Base-by-base conservation (phyloP, 2,797 vertebrate genomes). In the Enteromius afrohamiltoni region DNA sequence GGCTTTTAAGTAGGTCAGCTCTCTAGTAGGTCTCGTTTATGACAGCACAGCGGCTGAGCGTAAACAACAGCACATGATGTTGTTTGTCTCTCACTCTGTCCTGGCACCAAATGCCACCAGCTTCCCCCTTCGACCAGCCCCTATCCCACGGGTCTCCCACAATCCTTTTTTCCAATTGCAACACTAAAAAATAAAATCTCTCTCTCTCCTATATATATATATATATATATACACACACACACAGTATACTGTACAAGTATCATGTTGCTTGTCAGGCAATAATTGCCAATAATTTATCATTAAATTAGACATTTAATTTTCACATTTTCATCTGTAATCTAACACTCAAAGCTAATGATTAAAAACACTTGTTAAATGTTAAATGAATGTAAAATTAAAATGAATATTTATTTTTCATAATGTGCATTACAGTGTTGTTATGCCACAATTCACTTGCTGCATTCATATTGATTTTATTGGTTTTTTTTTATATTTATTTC, bases 11-110 rank as follows among this genome's bases (percentile, higher is more conserved):
- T 92, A 95, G 96, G 96, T 95, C 94, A 95, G 94, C 94, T 92
- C 88, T 11, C 65, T 60, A 62, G 82, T 83, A 83, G 81, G 47
- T 83, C 81, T 92, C 94, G 93, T 90, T 91, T 89, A 87, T 85
- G 94, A 95, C 89, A 94, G 93, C 82, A 92, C 83, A 86, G 90
- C 86, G 92, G 92, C 90, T 91, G 93, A 91, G 91, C 91, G 93
- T 95, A 95, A 95, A 96, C 95, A 95, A 92, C 91, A 92, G 93
- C 94, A 93, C 95, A 94, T 91, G 95, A 94, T 94, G 89, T 92
- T 89, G 92, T 95, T 94, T 90, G 94, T 93, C 73, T 92, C 91
- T 86, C 74, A 91, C 92, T 93, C 80, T 85, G 80, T 82, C 90
- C 91, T 94, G 93, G 95, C 88, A 89, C 90, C 88, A 91, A 93